Conservation (phyloP, 2,113 vertebrate species). For the Oenanthe melanoleuca region DNA sequence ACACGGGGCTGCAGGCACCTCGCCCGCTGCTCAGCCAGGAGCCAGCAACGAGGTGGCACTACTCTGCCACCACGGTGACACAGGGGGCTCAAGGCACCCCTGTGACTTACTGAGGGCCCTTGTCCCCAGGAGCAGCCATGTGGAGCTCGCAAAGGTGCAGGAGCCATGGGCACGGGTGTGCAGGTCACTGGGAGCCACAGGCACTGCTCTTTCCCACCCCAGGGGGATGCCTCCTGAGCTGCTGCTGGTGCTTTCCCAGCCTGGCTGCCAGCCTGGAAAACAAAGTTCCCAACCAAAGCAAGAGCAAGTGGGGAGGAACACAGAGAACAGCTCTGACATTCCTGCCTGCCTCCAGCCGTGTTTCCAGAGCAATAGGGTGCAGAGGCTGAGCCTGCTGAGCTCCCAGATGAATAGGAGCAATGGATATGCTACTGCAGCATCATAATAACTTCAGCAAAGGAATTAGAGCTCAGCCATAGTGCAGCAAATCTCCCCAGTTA, state of each 20-base stretch:
- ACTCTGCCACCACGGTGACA: not conserved
- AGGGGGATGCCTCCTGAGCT: not conserved
- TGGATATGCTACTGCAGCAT: not conserved
- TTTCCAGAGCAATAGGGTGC: conserved; percentile 27
- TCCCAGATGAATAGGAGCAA: not conserved
- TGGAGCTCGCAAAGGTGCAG: not conserved
- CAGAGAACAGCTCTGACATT: not conserved
- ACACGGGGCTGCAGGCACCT: not conserved
- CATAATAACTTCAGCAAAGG: not conserved
- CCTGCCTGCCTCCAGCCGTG: not conserved
- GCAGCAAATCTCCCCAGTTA: not conserved
- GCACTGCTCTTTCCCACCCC: rapidly evolving
- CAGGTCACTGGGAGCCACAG: not conserved
- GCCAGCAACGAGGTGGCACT: not conserved
- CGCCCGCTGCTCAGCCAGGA: not conserved
- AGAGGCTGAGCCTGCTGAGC: not conserved
- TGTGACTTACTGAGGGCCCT: not conserved
- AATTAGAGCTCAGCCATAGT: not conserved
- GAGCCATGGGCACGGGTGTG: rapidly evolving
- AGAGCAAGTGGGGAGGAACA: not conserved
- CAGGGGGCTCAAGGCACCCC: not conserved
- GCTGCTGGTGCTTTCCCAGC: not conserved
- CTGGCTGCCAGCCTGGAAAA: conserved; percentile 2
- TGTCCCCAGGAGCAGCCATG: rapidly evolving
- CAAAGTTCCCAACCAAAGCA: not conserved